Evolutionary conservation across 2,888 invertebrate genomes (phyloP).

Genomic region (Cataglyphis cursor): DNA sequence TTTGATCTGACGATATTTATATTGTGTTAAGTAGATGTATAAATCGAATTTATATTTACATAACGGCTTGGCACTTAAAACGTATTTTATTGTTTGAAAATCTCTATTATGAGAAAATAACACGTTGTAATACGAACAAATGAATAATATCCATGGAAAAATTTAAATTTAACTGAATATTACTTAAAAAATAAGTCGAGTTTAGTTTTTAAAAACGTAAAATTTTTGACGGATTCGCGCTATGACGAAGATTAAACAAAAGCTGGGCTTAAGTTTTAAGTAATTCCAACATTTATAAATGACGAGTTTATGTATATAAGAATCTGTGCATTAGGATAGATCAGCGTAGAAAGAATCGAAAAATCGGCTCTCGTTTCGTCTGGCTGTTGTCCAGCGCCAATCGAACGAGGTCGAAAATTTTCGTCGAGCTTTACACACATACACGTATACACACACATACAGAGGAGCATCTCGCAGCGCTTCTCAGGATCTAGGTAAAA

Average conservation of each 20-base stretch:
- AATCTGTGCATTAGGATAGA: constrained; percentile 44
- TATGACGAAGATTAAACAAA: constrained; percentile 72
- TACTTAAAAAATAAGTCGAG: constrained; percentile 69
- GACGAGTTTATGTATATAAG: constrained; percentile 60
- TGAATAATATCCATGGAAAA: not conserved
- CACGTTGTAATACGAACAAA: not conserved
- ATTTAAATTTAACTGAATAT: constrained; percentile 53
- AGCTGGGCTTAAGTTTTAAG: constrained; percentile 72
- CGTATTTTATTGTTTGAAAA: constrained; percentile 20
- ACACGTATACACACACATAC: constrained; percentile 25
- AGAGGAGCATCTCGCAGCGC: constrained; percentile 71
- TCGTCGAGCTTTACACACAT: constrained; percentile 66
- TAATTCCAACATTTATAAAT: constrained; percentile 62
- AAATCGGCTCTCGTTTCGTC: constrained; percentile 53
- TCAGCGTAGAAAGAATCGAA: constrained; percentile 53
- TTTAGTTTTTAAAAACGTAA: constrained; percentile 68
- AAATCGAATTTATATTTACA: constrained; percentile 2
- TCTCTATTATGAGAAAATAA: constrained; percentile 1
- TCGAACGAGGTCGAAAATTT: constrained; percentile 63
- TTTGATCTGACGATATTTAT: constrained; percentile 4
- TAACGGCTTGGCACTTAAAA: constrained; percentile 49
- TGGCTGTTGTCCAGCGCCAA: constrained; percentile 37
- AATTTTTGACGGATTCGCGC: constrained; percentile 59
- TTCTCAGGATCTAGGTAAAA: constrained; percentile 63
- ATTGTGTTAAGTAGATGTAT: not conserved